Conservation (phyloP, 2,797 vertebrate species). For the Hippoglossus hippoglossus region DNA sequence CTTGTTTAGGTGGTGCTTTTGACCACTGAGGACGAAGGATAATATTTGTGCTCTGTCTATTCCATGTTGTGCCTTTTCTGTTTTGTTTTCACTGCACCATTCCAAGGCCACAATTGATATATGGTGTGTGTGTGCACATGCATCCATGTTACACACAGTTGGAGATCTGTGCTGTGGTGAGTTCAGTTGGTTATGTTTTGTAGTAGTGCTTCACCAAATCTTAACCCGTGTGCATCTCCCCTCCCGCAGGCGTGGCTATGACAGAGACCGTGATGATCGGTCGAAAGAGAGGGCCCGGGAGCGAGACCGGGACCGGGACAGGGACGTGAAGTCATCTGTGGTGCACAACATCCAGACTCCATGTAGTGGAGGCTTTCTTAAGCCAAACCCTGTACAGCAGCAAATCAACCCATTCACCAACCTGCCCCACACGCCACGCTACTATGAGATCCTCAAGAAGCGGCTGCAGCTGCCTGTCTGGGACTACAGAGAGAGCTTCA, state of each 20-base stretch:
- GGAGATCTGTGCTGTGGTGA: background rate
- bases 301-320: constrained; percentile 87
- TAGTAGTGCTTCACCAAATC: background rate
- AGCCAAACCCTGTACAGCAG: constrained; percentile 86
- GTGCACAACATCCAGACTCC: constrained; percentile 76
- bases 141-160: background rate
- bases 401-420: constrained; percentile 97
- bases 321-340: constrained; percentile 85
- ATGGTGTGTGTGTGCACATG: background rate
- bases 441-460: constrained; percentile 96
- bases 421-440: constrained; percentile 94
- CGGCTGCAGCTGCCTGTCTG: constrained; percentile 94
- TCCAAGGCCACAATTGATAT: background rate
- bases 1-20: constrained; percentile 44
- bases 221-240: background rate
- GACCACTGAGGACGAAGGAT: constrained; percentile 28
- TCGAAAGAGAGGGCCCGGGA: constrained; percentile 80
- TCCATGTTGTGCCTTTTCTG: constrained; percentile 1
- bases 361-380: constrained; percentile 74
- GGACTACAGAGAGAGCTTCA: constrained; percentile 96
- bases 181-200: background rate
- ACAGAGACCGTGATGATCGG: constrained; percentile 86
- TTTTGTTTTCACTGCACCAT: background rate
- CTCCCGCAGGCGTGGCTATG: constrained; percentile 81
- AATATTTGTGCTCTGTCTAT: constrained; percentile 16